Evolutionary conservation across 2,888 invertebrate species (phyloP).

Genomic region (Graphium colonna): DNA sequence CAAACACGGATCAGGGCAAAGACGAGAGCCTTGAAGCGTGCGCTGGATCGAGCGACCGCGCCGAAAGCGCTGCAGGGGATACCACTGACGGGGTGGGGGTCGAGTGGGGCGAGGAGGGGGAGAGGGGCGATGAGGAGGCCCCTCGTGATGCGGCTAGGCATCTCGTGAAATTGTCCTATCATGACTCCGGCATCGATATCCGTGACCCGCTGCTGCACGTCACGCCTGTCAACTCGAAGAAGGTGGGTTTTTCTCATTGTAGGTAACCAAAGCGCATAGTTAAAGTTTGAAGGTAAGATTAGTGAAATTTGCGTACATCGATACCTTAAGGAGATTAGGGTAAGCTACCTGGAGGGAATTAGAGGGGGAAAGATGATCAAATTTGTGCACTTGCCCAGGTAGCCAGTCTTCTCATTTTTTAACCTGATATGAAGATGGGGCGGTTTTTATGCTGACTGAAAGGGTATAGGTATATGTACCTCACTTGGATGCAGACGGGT

Average conservation of each 20-base stretch:
- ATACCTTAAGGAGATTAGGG: no score
- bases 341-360: no score
- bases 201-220: slow-evolving; percentile 86
- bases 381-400: no score
- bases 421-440: no score
- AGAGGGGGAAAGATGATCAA: no score
- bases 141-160: slow-evolving; percentile 74
- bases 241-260: slow-evolving; percentile 57
- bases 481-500: no score
- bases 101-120: slow-evolving; percentile 50
- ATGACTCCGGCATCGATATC: slow-evolving; percentile 94
- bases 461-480: no score
- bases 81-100: slow-evolving; percentile 45
- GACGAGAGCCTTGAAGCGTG: slow-evolving; percentile 59
- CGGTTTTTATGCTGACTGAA: no score
- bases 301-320: no score
- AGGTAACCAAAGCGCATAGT: slow-evolving; percentile 37
- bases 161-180: slow-evolving; percentile 90
- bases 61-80: slow-evolving; percentile 48
- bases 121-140: slow-evolving; percentile 55
- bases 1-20: slow-evolving; percentile 58
- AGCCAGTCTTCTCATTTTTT: no score
- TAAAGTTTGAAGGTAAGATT: neutral
- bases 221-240: slow-evolving; percentile 83
- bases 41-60: slow-evolving; percentile 38